Conservation (phyloP, 1,140 invertebrate genomes). For the Leguminivora glycinivorella region DNA sequence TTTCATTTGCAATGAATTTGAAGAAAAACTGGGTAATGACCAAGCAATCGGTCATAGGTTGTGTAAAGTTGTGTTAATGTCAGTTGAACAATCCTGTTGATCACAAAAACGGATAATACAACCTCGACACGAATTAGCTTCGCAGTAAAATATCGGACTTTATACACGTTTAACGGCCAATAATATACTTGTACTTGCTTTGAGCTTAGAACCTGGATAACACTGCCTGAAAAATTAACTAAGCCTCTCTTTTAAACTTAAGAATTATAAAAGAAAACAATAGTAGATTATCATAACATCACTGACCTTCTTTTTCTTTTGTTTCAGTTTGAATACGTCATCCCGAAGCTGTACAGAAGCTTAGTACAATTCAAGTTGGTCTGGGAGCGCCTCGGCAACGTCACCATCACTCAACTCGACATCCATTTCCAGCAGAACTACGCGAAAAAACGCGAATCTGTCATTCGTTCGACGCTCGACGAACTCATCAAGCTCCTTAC, state of each 20-base stretch:
- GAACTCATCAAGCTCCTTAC: slow-evolving; percentile 57
- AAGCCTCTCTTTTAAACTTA: slow-evolving; percentile 4
- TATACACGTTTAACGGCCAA: slow-evolving; percentile 38
- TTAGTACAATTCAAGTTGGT: slow-evolving; percentile 59
- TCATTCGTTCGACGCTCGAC: slow-evolving; percentile 50
- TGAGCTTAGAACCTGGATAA: background rate
- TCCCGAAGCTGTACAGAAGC: slow-evolving; percentile 66
- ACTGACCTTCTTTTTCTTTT: slow-evolving; percentile 53
- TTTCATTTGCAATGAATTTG: slow-evolving; percentile 8
- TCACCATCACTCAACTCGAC: slow-evolving; percentile 54
- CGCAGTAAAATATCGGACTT: slow-evolving; percentile 65
- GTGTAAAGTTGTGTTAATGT: slow-evolving; percentile 44
- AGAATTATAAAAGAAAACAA: background rate
- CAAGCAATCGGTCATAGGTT: slow-evolving; percentile 19
- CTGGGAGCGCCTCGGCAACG: slow-evolving; percentile 58
- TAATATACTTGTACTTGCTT: slow-evolving; percentile 10
- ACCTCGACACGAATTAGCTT: slow-evolving; percentile 71
- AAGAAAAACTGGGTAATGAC: background rate
- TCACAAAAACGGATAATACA: slow-evolving; percentile 62
- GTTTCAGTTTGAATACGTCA: slow-evolving; percentile 69
- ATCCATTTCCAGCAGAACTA: slow-evolving; percentile 55
- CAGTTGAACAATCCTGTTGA: slow-evolving; percentile 52
- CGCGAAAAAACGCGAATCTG: slow-evolving; percentile 50
- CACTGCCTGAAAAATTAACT: background rate
- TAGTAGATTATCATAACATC: slow-evolving; percentile 5